Base-by-base conservation (phyloP, 2,113 vertebrate genomes). In the Hymenochirus boettgeri region DNA sequence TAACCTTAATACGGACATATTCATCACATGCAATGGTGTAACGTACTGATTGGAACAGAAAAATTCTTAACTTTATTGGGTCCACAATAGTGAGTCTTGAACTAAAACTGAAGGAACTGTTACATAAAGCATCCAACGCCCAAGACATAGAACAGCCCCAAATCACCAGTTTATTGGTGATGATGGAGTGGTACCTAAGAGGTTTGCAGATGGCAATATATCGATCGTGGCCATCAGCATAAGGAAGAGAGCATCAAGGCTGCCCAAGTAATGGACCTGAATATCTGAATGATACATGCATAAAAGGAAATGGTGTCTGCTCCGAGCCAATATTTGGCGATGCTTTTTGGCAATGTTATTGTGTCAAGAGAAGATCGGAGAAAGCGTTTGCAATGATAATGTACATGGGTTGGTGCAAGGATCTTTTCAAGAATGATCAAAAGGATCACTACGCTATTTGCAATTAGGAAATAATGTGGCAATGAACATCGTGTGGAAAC, bases 301-400 rank as follows among this genome's bases (percentile, higher is more conserved):
- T 18, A 7, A 9, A 45, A 45, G 23, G 35, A 25, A 18, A 59
- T 25, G 35, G 57, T 24, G 15, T 35, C 57, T 4, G 35, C 57
- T 17, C 55, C 55, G 22, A 37, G 24, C 55, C 55, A 57, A 23
- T 57, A 39, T 22, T 39, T 57, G 22, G 12, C 21, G 10, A 59
- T 59, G 7, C 39, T 59, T 26, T 59, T 59, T 17, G 57, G 37
- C 22, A 59, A 42, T 42, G 57, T 59, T 1, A 37, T 5, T 19
- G 57, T 59, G 57, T 59, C 57, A 46, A 45, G 45, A 17, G n/a
- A n/a, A n/a, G n/a, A n/a, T n/a, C n/a, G n/a, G n/a, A n/a, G n/a
- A n/a, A n/a, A n/a, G n/a, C n/a, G n/a, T n/a, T n/a, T n/a, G n/a
- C n/a, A n/a, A n/a, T n/a, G n/a, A n/a, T n/a, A n/a, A n/a, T n/a